These are phyloP conservation scores for Dendrolimus kikuchii DNA, from an alignment of 1,140 invertebrate genomes.

Conservation along the genomic window DNA sequence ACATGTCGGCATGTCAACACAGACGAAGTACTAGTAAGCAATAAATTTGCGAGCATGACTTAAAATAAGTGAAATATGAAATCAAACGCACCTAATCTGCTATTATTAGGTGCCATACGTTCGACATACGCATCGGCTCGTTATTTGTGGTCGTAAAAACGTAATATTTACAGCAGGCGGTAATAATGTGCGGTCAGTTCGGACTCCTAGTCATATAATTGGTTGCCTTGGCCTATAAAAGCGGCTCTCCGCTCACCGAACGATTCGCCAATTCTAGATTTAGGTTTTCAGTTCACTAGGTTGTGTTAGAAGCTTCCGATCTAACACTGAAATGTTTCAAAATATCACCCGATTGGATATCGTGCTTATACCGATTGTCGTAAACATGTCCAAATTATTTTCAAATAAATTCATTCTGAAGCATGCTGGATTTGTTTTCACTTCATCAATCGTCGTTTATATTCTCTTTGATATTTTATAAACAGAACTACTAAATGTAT, in stretches of 20 bases:
- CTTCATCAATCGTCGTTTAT: too few relatives aligned
- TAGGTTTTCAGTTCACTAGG: slow-evolving; percentile 68
- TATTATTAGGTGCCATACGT: background rate
- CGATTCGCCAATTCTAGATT: slow-evolving; percentile 67
- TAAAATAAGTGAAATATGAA: too few relatives aligned
- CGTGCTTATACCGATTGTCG: background rate
- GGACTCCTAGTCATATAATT: slow-evolving; percentile 49
- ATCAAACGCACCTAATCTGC: too few relatives aligned
- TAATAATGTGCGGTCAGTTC: slow-evolving; percentile 17
- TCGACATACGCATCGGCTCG: slow-evolving; percentile 13
- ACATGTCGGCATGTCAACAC: too few relatives aligned
- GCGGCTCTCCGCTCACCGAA: slow-evolving; percentile 37
- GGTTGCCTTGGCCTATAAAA: slow-evolving; percentile 67
- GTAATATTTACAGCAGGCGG: slow-evolving; percentile 30
- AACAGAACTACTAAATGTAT: too few relatives aligned
- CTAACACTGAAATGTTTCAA: slow-evolving; percentile 5
- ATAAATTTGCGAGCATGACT: too few relatives aligned
- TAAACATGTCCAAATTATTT: background rate
- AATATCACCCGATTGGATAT: background rate
- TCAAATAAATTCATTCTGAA: too few relatives aligned
- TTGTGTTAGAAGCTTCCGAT: slow-evolving; percentile 51
- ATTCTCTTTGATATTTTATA: too few relatives aligned
- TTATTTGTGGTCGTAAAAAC: slow-evolving; percentile 42
- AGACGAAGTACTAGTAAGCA: too few relatives aligned
- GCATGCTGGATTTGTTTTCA: too few relatives aligned